Percentiles rank a stretch among this genome's conserved stretches.
phyloP scores from a whole-genome alignment of 2,113 vertebrate species.

The Muscicapa adusta region DNA sequence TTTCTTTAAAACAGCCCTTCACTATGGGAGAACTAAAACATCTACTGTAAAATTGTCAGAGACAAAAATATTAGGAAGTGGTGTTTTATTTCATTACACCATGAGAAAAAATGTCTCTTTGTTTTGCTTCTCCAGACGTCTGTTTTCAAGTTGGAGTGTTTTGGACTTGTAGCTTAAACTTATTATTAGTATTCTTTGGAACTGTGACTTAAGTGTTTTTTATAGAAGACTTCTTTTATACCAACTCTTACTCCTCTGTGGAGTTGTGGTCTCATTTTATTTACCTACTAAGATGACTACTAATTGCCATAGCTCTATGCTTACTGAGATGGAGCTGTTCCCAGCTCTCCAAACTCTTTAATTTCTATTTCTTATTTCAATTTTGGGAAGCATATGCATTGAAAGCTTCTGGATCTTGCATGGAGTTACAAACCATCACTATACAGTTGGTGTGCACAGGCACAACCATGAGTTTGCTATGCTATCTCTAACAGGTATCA shows the following conservation, averaged over 20 bases:
- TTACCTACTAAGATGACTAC: not conserved
- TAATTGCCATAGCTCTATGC: too few species aligned
- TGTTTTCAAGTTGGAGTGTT: not conserved
- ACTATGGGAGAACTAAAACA: not conserved
- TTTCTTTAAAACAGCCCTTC: not conserved
- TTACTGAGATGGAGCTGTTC: not conserved
- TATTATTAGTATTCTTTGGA: not conserved
- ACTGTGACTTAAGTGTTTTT: not conserved
- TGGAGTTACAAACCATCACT: not conserved
- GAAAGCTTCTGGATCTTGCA: not conserved
- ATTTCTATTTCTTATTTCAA: not conserved
- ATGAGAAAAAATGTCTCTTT: not conserved
- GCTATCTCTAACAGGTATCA: not conserved
- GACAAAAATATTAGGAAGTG: not conserved
- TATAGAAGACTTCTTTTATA: not conserved
- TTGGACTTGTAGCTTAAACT: not conserved
- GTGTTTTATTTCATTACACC: not conserved
- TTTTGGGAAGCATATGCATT: not conserved
- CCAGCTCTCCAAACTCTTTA: not conserved
- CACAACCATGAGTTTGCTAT: not conserved
- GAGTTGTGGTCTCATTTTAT: not conserved
- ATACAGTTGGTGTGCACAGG: too few species aligned
- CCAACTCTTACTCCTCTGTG: not conserved
- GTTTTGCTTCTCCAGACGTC: not conserved
- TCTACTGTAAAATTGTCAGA: not conserved